Evolutionary conservation across 2,113 vertebrate genomes (phyloP), one percentile per base, ranked within the genome.

Genomic region (Cavia aperea): DNA sequence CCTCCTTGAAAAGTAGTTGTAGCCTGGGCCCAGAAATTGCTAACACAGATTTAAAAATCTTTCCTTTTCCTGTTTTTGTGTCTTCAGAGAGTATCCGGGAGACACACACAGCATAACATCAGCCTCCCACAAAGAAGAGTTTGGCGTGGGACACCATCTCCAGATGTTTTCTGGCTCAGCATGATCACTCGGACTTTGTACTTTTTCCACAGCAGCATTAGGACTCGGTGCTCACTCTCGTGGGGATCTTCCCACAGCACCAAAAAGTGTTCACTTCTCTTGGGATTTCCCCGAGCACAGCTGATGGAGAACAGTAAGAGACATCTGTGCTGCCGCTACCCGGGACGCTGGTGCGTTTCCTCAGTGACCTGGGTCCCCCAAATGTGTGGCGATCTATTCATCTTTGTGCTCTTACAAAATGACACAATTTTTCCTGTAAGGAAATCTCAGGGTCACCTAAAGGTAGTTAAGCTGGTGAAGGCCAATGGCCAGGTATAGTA

Each of bases 1-100:
- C 92, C 21, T 90, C 60, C 63, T 93, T 86, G 86, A 92, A 90
- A 93, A 83, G 39, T 88, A 72, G 94, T 56, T 90, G 66, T 83
- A 36, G 14, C 7, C 43, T 93, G 49, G 19, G 39, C 54, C 3
- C 24, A 7, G 31, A 92, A 92, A 31, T 90, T 93, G 58, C 70
- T 94, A n/a, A 87, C 79, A 86, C 4, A 90, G 51, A 88, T 36
- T 92, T 23, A 58, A 73, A 85, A 90, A 88, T 39, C 13, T 49
- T 7, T 62, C 54, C n/a, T 23, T 58, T 83, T 62, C 31, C 23
- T 65, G 43, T 84, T 24, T 89, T 31, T 92, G 54, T 75, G 23
- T 89, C 60, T 77, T 62, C 81, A 86, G 26, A 89, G 51, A 60
- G 1, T 31, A 60, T 29, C 65, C 46, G 13, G 24, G 81, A 91